A percentile compares a stretch with the other conserved stretches of the same genome.
These are phyloP conservation scores for Frieseomelitta varia DNA, from an alignment of 1,140 invertebrate genomes.

Conservation along the genomic window DNA sequence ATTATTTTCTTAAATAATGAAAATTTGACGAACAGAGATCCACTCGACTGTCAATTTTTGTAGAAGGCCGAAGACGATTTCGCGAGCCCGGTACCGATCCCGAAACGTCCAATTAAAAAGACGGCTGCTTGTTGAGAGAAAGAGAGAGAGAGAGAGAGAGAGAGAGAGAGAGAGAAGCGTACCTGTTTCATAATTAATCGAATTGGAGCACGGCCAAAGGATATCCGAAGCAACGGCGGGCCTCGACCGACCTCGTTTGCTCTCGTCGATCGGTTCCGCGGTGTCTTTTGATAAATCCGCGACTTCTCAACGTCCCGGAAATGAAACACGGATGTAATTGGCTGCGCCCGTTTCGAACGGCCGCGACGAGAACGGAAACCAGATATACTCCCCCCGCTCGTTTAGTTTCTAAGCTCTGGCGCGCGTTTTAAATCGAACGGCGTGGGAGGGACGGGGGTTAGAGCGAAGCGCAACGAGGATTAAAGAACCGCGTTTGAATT, in stretches of 20 bases:
- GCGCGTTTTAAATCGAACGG: neutral
- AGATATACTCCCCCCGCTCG: no score
- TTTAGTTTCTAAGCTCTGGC: neutral
- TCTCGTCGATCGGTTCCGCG: constrained; percentile 52
- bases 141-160: no score
- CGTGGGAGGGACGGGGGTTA: no score
- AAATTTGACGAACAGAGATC: neutral
- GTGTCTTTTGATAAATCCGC: constrained; percentile 42
- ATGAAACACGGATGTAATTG: constrained; percentile 42
- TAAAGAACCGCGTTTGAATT: neutral
- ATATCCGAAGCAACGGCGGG: constrained; percentile 43
- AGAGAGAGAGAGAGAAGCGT: constrained; percentile 35
- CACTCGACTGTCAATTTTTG: neutral
- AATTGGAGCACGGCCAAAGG: constrained; percentile 65
- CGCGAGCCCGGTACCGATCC: constrained; percentile 2
- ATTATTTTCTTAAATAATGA: neutral
- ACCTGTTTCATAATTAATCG: constrained; percentile 68
- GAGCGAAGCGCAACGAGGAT: no score
- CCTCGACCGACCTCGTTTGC: constrained; percentile 57
- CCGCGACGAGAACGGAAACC: neutral
- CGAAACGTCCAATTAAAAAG: constrained; percentile 61
- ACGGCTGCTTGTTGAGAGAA: constrained; percentile 37
- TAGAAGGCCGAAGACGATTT: neutral
- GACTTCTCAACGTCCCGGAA: constrained; percentile 16
- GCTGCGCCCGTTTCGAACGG: neutral